Percentiles rank a stretch among this genome's conserved stretches.
Evolutionary conservation across 1,140 invertebrate species (phyloP).

Genomic region (Arctopsyche grandis): DNA sequence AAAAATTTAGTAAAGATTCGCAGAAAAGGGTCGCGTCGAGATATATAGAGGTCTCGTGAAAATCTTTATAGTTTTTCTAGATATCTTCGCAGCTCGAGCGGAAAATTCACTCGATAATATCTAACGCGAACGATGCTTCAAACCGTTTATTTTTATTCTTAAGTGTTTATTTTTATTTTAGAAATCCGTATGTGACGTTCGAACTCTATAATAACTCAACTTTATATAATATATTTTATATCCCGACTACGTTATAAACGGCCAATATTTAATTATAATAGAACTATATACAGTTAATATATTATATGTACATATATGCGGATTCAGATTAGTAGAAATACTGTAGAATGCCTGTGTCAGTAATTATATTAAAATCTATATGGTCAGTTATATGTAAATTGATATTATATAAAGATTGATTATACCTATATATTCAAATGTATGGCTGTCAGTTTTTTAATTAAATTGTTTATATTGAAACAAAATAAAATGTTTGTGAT

Average conservation of each 20-base stretch:
- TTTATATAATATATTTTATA: too few relatives aligned
- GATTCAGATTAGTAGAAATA: background rate
- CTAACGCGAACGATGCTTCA: background rate
- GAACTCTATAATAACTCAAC: too few relatives aligned
- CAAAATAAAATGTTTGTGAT: too few relatives aligned
- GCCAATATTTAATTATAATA: too few relatives aligned
- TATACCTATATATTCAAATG: background rate
- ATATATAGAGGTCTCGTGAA: slow-evolving; percentile 30
- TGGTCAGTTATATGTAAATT: background rate
- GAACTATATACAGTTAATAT: too few relatives aligned
- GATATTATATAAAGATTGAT: background rate
- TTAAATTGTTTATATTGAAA: background rate
- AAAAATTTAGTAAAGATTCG: slow-evolving; percentile 23
- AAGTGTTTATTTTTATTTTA: too few relatives aligned
- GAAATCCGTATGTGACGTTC: too few relatives aligned
- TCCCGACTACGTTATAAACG: too few relatives aligned
- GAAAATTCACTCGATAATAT: slow-evolving; percentile 26
- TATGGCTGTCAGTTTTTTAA: background rate
- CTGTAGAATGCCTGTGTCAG: background rate
- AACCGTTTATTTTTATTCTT: background rate
- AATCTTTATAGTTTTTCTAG: slow-evolving; percentile 31
- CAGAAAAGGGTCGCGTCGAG: slow-evolving; percentile 16
- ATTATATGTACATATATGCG: background rate
- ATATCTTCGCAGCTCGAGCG: slow-evolving; percentile 27
- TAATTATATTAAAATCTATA: too few relatives aligned